Percentiles rank a stretch among this genome's conserved stretches.
Evolutionary conservation across 1,140 invertebrate genomes (phyloP).

Genomic region (Drosophila carrolli): DNA sequence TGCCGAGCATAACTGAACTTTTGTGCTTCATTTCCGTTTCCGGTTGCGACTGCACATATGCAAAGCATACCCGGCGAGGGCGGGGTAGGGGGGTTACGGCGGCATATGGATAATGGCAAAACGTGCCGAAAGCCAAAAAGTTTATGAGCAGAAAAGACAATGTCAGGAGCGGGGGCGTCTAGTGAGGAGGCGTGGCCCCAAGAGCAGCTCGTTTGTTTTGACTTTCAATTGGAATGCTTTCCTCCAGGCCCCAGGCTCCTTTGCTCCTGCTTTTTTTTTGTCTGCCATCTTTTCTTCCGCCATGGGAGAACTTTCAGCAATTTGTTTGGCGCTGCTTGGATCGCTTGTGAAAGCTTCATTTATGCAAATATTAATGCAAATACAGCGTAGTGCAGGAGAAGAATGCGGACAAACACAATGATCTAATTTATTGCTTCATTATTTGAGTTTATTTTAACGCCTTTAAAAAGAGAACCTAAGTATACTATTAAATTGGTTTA

Average conservation of each 20-base stretch:
- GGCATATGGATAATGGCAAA: conserved; percentile 55
- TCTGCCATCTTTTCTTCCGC: neutral
- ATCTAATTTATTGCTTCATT: neutral
- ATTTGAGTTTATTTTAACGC: neutral
- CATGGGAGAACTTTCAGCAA: conserved; percentile 10
- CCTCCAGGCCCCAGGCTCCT: conserved; percentile 9
- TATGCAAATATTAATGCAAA: conserved; percentile 10
- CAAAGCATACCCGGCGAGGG: conserved; percentile 1
- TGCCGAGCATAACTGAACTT: conserved; percentile 40
- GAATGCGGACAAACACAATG: neutral
- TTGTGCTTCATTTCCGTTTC: conserved; percentile 61
- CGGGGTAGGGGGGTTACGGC: neutral
- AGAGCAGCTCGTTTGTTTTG: conserved; percentile 50
- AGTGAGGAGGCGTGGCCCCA: conserved; percentile 11
- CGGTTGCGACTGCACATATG: conserved; percentile 43
- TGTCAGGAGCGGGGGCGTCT: conserved; percentile 11
- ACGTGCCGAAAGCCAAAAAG: conserved; percentile 59
- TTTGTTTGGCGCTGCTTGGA: conserved; percentile 16
- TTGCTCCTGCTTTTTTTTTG: conserved; percentile 8
- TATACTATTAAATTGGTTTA: no score
- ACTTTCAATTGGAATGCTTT: conserved; percentile 55
- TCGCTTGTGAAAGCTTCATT: conserved; percentile 1
- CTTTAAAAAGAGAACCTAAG: no score
- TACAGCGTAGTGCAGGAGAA: neutral
- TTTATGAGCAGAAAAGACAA: conserved; percentile 51